phyloP scores from a whole-genome alignment of 2,113 vertebrate species.

The Lanius ludovicianus region DNA sequence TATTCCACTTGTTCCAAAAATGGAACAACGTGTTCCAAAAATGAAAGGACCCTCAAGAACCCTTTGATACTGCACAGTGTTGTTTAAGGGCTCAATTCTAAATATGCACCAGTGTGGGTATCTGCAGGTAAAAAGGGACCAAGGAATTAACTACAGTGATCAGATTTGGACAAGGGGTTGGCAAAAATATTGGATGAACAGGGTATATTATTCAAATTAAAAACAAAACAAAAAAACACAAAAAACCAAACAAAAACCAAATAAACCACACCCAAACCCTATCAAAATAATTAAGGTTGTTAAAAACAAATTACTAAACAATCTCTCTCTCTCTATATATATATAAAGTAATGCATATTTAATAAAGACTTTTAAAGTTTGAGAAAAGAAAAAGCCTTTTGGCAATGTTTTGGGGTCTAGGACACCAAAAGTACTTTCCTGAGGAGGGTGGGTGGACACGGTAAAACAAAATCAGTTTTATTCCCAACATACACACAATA shows the following conservation, averaged over 20 bases:
- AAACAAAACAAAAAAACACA: neutral
- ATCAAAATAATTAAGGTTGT: neutral
- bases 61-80: neutral
- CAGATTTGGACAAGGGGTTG: neutral
- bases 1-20: neutral
- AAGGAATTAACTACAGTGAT: neutral
- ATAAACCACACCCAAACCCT: accelerated
- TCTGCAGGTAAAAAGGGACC: neutral
- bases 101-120: neutral
- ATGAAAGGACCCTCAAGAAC: neutral
- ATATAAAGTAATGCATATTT: neutral
- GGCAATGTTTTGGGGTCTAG: neutral
- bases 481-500: neutral
- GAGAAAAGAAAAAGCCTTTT: neutral
- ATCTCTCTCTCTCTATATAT: too few relatives aligned
- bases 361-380: neutral
- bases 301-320: neutral
- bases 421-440: neutral
- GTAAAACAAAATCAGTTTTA: neutral
- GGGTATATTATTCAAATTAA: neutral
- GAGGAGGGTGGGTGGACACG: neutral
- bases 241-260: neutral
- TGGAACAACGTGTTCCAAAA: neutral
- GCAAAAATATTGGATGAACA: neutral
- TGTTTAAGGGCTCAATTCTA: neutral